Evolutionary conservation across 2,797 vertebrate genomes (phyloP).

Genomic region (Sphenodon punctatus): DNA sequence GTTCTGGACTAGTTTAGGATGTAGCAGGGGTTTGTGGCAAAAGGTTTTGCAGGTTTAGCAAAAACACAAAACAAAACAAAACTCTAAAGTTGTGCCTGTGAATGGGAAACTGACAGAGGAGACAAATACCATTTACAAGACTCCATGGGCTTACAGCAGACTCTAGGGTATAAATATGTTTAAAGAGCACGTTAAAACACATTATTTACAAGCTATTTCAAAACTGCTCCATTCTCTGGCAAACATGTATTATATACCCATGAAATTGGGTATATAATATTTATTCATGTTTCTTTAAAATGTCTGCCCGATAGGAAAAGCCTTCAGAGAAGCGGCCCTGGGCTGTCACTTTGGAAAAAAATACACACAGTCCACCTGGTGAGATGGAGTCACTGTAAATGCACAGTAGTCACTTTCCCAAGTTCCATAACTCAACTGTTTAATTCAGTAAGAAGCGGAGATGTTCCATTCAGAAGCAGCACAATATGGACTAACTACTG

Average conservation of each 20-base stretch:
- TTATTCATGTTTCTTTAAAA: conserved; percentile 64
- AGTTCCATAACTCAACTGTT: conserved; percentile 18
- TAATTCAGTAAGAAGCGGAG: conserved; percentile 43
- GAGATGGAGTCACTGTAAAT: conserved; percentile 14
- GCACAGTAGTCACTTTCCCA: background rate
- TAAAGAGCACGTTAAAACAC: conserved; percentile 41
- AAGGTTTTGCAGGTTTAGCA: background rate
- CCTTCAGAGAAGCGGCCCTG: conserved; percentile 54
- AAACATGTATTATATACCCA: conserved; percentile 37
- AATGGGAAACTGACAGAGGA: background rate
- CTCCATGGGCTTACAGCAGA: background rate
- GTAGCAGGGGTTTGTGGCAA: background rate
- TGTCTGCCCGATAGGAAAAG: conserved; percentile 60
- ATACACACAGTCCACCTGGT: conserved; percentile 24
- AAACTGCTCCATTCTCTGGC: conserved; percentile 36
- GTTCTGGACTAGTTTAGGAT: background rate
- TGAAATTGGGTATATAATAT: conserved; percentile 53
- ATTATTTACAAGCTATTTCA: conserved; percentile 59
- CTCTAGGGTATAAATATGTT: conserved; percentile 1
- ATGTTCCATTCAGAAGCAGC: background rate
- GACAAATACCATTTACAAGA: conserved; percentile 19
- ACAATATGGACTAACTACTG: conserved; percentile 21
- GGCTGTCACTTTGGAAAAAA: conserved; percentile 32
- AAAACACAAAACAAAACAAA: no score
- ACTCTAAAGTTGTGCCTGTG: background rate